Evolutionary conservation across 2,888 invertebrate species (phyloP), one percentile per base, ranked within the genome.

Genomic region (Rhagophthalmus giganteus): DNA sequence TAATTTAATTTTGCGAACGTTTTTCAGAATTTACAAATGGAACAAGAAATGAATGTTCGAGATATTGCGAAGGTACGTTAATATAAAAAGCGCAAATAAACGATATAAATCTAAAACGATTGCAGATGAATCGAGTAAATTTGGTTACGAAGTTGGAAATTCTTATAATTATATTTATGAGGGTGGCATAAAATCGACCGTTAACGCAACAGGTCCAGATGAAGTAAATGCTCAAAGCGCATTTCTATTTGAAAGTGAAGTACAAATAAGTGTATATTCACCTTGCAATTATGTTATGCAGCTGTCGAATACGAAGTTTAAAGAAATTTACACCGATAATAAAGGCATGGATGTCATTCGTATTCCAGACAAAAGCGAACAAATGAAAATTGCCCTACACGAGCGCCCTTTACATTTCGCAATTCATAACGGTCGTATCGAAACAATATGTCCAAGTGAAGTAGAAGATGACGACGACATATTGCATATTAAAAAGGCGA

Each of bases 401-500:
- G 20, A 20, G 3, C 20, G 20, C 7, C 20, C 20, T 5, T 7
- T 20, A 7, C 20, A 20, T 20, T 20, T 20, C 7, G 3, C 20
- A 3, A 5, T 20, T 20, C 20, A 5, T 5, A 20, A 20, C 7
- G 20, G 20, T 5, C 3, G 20, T 5, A 20, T 20, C 20, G 20
- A 20, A 20, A 20, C 4, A 5, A 7, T 20, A 20, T 20, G 20
- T 7, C 20, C 20, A 20, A 7, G 7, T 7, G 3, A 3, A 20
- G 20, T 5, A 5, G 44, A 40, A 10, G 48, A 55, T 10, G 56
- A 55, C 28, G 8, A 27, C 30, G 50, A 53, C n/a, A 41, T 59
- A 26, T 30, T 62, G 9, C 47, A 62, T 16, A 42, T 63, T 6
- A 63, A 63, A 54, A 57, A 54, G 25, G 60, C 35, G 2, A 59